These are phyloP conservation scores for Gymnorhina tibicen DNA, from an alignment of 2,113 vertebrate species.

Conservation along the genomic window DNA sequence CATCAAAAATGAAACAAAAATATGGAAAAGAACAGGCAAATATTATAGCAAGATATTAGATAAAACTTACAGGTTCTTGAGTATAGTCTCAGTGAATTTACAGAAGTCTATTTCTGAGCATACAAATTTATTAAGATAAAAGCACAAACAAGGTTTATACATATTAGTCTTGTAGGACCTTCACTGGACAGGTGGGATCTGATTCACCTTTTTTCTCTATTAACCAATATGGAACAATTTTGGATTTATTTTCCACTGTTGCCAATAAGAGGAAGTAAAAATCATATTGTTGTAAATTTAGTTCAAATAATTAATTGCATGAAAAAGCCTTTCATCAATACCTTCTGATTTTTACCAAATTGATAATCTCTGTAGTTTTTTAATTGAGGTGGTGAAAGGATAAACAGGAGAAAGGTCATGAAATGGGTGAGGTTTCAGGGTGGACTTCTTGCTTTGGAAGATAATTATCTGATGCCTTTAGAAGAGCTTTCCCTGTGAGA, in stretches of 20 bases:
- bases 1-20: background rate
- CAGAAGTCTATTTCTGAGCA: background rate
- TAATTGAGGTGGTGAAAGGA: background rate
- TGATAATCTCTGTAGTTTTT: background rate
- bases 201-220: background rate
- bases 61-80: background rate
- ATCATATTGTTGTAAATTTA: background rate
- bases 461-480: background rate
- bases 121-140: background rate
- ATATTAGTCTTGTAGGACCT: background rate
- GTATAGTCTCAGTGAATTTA: background rate
- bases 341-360: background rate
- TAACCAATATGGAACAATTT: background rate
- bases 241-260: background rate
- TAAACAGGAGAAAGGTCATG: background rate
- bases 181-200: background rate
- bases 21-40: background rate
- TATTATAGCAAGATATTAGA: background rate
- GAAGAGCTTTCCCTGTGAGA: background rate
- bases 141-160: rapidly evolving
- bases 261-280: background rate
- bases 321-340: background rate
- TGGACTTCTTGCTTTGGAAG: background rate
- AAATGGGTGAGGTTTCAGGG: rapidly evolving
- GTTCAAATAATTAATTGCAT: background rate